Evolutionary conservation across 2,113 vertebrate genomes (phyloP).

Genomic region (Condylura cristata): DNA sequence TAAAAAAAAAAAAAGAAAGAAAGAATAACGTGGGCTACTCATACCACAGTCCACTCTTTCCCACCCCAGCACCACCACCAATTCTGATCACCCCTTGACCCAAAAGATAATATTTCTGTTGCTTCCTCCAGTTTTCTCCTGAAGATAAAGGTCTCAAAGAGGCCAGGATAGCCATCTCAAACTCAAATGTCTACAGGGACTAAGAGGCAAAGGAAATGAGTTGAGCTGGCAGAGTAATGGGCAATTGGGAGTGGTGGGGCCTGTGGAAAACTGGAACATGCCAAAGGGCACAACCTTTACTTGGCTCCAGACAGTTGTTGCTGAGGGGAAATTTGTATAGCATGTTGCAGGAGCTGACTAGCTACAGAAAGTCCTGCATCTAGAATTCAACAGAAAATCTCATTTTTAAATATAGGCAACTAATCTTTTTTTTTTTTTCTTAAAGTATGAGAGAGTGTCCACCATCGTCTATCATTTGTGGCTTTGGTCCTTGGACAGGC

Average conservation of each 20-base stretch:
- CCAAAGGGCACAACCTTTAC: not conserved
- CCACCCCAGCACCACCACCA: accelerated
- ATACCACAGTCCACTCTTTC: accelerated
- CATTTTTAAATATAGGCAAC: not conserved
- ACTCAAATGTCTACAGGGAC: not conserved
- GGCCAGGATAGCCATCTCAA: not conserved
- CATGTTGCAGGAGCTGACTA: not conserved
- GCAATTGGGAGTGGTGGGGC: not conserved
- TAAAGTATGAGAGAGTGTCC: not conserved
- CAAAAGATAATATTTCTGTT: not conserved
- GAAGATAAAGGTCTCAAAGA: not conserved
- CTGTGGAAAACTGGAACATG: not conserved
- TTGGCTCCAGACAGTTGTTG: not conserved
- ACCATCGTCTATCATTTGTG: not conserved
- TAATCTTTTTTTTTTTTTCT: not conserved
- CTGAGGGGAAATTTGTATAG: not conserved
- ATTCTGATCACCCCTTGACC: not conserved
- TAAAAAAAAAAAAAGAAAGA: no score
- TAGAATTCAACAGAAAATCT: not conserved
- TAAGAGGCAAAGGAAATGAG: not conserved
- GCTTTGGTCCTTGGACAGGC: not conserved
- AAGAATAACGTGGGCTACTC: not conserved
- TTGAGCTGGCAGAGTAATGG: not conserved
- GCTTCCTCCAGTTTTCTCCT: not conserved
- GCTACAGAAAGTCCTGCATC: not conserved